These are phyloP conservation scores for Corythucha ciliata DNA, from an alignment of 2,888 invertebrate species.

Conservation along the genomic window DNA sequence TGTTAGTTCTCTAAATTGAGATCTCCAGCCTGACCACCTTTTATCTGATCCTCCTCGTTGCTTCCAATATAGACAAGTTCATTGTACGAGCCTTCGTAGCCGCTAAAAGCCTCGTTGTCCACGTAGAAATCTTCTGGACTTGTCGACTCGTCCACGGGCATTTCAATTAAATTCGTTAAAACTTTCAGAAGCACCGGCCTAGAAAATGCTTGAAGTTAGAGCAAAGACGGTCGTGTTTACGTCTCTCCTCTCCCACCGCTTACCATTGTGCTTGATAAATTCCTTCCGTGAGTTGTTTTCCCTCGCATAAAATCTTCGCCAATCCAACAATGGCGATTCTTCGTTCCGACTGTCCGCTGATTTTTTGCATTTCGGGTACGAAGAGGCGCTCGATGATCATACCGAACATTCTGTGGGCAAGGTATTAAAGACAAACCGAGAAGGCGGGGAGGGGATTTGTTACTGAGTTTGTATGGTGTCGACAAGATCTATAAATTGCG, in stretches of 20 bases:
- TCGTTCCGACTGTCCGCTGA: conserved; percentile 70
- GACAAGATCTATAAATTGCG: conserved; percentile 62
- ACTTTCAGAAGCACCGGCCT: conserved; percentile 52
- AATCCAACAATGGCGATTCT: conserved; percentile 89
- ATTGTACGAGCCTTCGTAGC: conserved; percentile 63
- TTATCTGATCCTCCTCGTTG: conserved; percentile 18
- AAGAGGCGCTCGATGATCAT: conserved; percentile 91
- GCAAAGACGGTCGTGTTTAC: background rate
- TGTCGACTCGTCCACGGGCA: conserved; percentile 71
- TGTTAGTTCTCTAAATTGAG: too few species aligned
- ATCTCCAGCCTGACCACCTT: too few species aligned
- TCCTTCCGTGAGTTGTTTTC: conserved; percentile 55
- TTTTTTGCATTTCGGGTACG: conserved; percentile 76
- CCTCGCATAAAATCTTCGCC: conserved; percentile 72
- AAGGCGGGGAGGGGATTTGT: conserved; percentile 40
- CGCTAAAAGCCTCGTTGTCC: conserved; percentile 75
- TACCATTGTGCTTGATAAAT: conserved; percentile 51
- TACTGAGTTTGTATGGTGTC: conserved; percentile 79
- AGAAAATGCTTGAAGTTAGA: conserved; percentile 8
- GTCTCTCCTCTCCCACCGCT: background rate
- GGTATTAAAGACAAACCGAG: background rate
- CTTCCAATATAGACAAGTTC: conserved; percentile 18
- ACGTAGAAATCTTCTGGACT: conserved; percentile 73
- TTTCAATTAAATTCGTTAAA: conserved; percentile 76
- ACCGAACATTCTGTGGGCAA: conserved; percentile 61